These are phyloP conservation scores for Choristoneura rosaceana DNA, from an alignment of 2,888 invertebrate species.

Conservation along the genomic window DNA sequence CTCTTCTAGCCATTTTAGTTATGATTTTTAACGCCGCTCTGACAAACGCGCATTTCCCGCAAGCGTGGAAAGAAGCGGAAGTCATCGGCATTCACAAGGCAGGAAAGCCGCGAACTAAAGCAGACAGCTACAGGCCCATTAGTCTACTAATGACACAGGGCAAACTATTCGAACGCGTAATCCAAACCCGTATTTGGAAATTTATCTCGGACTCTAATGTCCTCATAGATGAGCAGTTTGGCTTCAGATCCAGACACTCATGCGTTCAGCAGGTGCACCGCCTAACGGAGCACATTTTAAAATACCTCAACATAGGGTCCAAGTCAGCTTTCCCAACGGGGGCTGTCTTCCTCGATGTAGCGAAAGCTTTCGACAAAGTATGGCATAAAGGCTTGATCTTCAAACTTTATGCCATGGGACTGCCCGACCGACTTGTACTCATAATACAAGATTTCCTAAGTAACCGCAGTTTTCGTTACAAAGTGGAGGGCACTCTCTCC, in stretches of 20 bases:
- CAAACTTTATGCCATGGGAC: constrained; percentile 9
- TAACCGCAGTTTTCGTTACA: constrained; percentile 1
- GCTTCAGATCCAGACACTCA: constrained; percentile 9
- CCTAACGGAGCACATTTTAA: background rate
- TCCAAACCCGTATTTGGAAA: background rate
- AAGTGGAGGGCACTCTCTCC: constrained; percentile 13
- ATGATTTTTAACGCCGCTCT: background rate
- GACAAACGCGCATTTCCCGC: background rate
- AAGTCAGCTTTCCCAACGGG: background rate
- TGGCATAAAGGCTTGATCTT: too few species aligned
- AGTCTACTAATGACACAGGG: constrained; percentile 1
- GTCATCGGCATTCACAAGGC: constrained; percentile 28
- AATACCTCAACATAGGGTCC: background rate
- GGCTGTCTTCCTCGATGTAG: constrained; percentile 22
- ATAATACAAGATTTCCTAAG: constrained; percentile 7
- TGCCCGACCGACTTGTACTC: constrained; percentile 1
- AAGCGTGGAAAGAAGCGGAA: background rate
- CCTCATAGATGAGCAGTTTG: constrained; percentile 21
- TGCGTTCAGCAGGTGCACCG: constrained; percentile 21
- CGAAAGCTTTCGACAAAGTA: constrained; percentile 21
- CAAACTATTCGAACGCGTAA: constrained; percentile 16
- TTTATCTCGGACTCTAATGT: background rate
- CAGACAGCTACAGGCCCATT: background rate
- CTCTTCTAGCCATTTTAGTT: background rate
- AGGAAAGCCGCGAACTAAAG: background rate